Percentiles rank a stretch among this genome's conserved stretches.
Conservation (phyloP, 1,140 invertebrate species). For the Neotoxoptera formosana region DNA sequence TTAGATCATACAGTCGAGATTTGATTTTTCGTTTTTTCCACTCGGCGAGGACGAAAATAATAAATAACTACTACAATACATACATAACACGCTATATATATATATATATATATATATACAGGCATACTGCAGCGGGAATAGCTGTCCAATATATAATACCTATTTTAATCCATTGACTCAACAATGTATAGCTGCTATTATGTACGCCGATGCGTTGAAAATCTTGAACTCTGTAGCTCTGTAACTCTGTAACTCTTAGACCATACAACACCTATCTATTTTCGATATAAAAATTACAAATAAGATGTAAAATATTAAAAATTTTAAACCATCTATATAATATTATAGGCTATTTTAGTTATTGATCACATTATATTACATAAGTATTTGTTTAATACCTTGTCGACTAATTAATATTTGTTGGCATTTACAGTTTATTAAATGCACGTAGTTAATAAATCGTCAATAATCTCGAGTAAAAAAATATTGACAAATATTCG, state of each 20-base stretch:
- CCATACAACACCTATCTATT: background rate
- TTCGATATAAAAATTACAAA: background rate
- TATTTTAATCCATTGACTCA: background rate
- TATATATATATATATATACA: background rate
- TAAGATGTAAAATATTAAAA: too few relatives aligned
- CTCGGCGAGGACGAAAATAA: background rate
- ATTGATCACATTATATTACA: background rate
- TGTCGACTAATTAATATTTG: background rate
- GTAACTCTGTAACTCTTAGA: too few relatives aligned
- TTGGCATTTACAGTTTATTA: background rate
- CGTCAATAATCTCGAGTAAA: background rate
- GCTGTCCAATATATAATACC: background rate
- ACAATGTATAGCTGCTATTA: background rate
- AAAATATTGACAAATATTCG: background rate
- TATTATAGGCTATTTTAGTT: background rate
- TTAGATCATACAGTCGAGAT: background rate
- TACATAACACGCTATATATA: too few relatives aligned
- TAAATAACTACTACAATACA: background rate
- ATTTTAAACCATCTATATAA: too few relatives aligned
- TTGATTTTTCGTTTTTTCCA: background rate
- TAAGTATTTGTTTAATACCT: background rate
- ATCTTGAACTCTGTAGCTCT: background rate
- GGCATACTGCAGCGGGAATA: background rate
- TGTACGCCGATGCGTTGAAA: background rate
- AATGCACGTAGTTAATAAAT: background rate